Evolutionary conservation across 2,797 vertebrate species (phyloP).

Genomic region (Pitangus sulphuratus): DNA sequence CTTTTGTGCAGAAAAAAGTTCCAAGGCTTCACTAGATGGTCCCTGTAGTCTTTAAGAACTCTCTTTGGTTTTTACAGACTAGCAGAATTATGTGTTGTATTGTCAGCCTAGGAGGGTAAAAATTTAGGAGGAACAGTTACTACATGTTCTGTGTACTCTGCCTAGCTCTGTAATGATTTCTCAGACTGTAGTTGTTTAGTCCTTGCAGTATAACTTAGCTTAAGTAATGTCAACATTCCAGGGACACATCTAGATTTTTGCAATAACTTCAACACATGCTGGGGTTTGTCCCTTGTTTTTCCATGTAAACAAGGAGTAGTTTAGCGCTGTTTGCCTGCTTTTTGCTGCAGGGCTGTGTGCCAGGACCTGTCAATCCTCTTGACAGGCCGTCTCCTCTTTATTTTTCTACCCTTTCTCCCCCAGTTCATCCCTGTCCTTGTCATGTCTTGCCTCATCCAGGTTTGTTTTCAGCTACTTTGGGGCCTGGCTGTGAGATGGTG

Average conservation of each 20-base stretch:
- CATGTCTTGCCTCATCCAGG: neutral
- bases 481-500: neutral
- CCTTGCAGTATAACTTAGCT: neutral
- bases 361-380: neutral
- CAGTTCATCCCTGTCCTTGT: neutral
- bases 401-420: neutral
- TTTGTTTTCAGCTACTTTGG: neutral
- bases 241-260: neutral
- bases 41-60: neutral
- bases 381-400: neutral
- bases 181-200: neutral
- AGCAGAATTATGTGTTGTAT: neutral
- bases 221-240: neutral
- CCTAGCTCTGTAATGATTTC: neutral
- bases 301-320: neutral
- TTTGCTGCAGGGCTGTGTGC: neutral
- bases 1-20: neutral
- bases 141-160: neutral
- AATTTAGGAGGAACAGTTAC: neutral
- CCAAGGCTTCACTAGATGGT: neutral
- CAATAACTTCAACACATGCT: neutral
- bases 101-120: neutral
- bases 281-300: neutral
- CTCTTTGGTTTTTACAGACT: neutral
- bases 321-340: neutral